Evolutionary conservation across 2,888 invertebrate genomes (phyloP).

Genomic region (Amiota communis): DNA sequence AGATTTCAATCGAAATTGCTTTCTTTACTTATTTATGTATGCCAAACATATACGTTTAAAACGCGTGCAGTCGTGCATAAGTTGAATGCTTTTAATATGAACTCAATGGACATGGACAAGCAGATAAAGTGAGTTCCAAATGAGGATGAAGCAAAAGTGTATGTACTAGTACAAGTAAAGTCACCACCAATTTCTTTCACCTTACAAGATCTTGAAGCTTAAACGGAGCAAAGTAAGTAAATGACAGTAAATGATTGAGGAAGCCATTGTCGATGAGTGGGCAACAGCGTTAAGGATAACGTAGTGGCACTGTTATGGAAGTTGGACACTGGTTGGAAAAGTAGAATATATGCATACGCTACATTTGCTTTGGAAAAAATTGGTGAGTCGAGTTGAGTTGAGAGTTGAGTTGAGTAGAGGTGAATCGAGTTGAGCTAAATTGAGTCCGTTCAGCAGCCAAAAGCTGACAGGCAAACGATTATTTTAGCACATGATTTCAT

Average conservation of each 20-base stretch:
- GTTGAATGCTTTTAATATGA: conserved; percentile 25
- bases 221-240: conserved; percentile 22
- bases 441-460: background rate
- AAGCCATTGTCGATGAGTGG: conserved; percentile 24
- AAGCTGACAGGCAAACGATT: conserved; percentile 26
- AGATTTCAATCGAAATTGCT: conserved; percentile 24
- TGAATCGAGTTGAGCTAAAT: too few relatives aligned
- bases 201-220: background rate
- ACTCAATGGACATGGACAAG: background rate
- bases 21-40: conserved; percentile 7
- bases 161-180: background rate
- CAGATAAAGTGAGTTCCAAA: background rate
- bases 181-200: background rate
- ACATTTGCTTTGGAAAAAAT: background rate
- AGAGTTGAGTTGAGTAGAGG: too few relatives aligned
- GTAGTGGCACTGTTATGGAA: too few relatives aligned
- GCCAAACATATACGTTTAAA: conserved; percentile 17
- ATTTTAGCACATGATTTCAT: conserved; percentile 51
- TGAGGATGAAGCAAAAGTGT: background rate
- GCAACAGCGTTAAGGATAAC: background rate
- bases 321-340: too few relatives aligned
- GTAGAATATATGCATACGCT: conserved; percentile 8
- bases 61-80: conserved; percentile 29
- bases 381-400: too few relatives aligned
- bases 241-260: conserved; percentile 23